These are phyloP conservation scores for Diorhabda carinulata DNA, from an alignment of 1,140 invertebrate genomes.

Conservation along the genomic window DNA sequence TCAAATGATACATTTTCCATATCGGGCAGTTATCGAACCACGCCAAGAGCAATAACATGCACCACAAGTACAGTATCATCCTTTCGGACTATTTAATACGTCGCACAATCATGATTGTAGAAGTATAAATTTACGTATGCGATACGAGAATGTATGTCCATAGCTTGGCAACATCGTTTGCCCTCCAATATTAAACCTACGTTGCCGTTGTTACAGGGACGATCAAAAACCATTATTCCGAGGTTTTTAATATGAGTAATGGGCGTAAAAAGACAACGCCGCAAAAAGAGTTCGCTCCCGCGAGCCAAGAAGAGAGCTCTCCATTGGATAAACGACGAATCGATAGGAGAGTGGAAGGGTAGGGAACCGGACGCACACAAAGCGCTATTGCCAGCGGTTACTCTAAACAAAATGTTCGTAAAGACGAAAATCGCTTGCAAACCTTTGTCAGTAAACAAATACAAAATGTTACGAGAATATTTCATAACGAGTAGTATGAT, in stretches of 20 bases:
- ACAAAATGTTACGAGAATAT: conserved; percentile 40
- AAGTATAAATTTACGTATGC: conserved; percentile 20
- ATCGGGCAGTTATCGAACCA: conserved; percentile 7
- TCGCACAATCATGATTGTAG: conserved; percentile 14
- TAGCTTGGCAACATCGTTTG: conserved; percentile 35
- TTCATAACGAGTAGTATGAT: conserved; percentile 18
- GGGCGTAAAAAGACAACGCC: conserved; percentile 33
- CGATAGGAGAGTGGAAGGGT: conserved; percentile 43
- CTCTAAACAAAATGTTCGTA: conserved; percentile 27
- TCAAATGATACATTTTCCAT: conserved; percentile 29
- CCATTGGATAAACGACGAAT: conserved; percentile 41
- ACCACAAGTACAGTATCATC: conserved; percentile 15
- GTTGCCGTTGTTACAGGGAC: conserved; percentile 28
- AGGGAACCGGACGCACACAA: conserved; percentile 38
- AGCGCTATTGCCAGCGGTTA: conserved; percentile 28
- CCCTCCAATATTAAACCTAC: conserved; percentile 31
- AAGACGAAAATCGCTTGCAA: conserved; percentile 29
- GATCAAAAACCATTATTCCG: conserved; percentile 17
- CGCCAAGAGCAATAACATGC: conserved; percentile 4
- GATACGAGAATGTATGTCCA: conserved; percentile 6
- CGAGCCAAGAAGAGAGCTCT: conserved; percentile 41
- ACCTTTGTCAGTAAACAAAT: conserved; percentile 44
- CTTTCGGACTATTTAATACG: conserved; percentile 3
- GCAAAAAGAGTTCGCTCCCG: conserved; percentile 42
- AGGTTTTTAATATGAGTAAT: conserved; percentile 22